Evolutionary conservation across 1,140 invertebrate genomes (phyloP).

Genomic region (Prorops nasuta): DNA sequence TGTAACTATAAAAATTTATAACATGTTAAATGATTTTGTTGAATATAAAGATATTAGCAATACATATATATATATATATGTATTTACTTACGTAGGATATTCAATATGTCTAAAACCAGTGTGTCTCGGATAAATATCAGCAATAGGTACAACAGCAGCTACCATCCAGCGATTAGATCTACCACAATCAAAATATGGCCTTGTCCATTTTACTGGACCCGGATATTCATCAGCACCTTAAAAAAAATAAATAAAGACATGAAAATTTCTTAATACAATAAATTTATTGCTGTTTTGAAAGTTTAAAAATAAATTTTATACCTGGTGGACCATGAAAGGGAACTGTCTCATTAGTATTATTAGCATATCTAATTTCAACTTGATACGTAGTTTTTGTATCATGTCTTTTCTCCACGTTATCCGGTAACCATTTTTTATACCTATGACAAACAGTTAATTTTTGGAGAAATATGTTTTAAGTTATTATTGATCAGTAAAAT

Average conservation of each 20-base stretch:
- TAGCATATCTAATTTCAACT: conserved; percentile 88
- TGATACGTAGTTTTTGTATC: conserved; percentile 94
- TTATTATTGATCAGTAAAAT: conserved; percentile 3
- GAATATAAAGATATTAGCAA: neutral
- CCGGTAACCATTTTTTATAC: conserved; percentile 84
- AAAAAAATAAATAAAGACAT: conserved; percentile 5
- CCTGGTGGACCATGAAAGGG: conserved; percentile 91
- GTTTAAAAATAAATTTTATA: conserved; percentile 26
- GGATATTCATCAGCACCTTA: conserved; percentile 79
- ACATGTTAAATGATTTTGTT: neutral
- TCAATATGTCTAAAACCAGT: conserved; percentile 93
- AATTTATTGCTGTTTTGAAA: conserved; percentile 5
- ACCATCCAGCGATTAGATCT: conserved; percentile 95
- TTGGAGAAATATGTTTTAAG: conserved; percentile 1
- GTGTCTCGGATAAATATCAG: conserved; percentile 93
- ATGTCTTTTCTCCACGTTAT: conserved; percentile 75
- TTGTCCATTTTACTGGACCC: conserved; percentile 89
- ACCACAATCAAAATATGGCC: conserved; percentile 96
- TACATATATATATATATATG: conserved; percentile 9
- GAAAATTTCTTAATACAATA: conserved; percentile 4
- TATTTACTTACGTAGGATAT: conserved; percentile 88
- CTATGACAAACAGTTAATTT: conserved; percentile 37
- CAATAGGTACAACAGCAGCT: conserved; percentile 88
- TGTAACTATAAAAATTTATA: conserved; percentile 67
- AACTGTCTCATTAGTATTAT: conserved; percentile 93